Percentiles rank a stretch among this genome's conserved stretches.
phyloP scores from a whole-genome alignment of 2,113 vertebrate species.

The Dromaius novaehollandiae region DNA sequence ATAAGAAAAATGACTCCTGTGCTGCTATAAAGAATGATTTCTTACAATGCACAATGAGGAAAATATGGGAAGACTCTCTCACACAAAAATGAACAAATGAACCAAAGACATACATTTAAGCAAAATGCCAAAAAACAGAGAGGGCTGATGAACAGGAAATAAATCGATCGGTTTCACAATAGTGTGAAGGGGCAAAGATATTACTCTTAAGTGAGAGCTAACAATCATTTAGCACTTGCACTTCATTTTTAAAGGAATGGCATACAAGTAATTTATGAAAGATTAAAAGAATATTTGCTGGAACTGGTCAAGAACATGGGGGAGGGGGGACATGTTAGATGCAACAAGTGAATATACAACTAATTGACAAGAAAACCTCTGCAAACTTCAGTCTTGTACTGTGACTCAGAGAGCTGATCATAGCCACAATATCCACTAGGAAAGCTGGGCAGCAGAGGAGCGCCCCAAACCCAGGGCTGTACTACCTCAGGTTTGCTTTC shows the following conservation, averaged over 20 bases:
- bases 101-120: neutral
- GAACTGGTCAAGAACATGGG: neutral
- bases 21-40: neutral
- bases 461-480: neutral
- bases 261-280: neutral
- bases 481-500: neutral
- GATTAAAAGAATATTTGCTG: neutral
- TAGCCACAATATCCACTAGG: neutral
- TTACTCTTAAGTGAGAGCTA: neutral
- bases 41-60: neutral
- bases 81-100: neutral
- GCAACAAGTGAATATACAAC: neutral
- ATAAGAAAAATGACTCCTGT: neutral
- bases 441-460: neutral
- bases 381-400: neutral
- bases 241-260: neutral
- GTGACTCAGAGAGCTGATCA: neutral
- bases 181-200: neutral
- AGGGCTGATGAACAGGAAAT: neutral
- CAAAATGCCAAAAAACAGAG: neutral
- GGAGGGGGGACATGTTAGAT: neutral
- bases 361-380: neutral
- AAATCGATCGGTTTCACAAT: neutral
- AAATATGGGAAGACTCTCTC: neutral
- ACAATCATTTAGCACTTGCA: neutral